Conservation (phyloP, 2,797 vertebrate genomes). For the Clarias platycephalus region DNA sequence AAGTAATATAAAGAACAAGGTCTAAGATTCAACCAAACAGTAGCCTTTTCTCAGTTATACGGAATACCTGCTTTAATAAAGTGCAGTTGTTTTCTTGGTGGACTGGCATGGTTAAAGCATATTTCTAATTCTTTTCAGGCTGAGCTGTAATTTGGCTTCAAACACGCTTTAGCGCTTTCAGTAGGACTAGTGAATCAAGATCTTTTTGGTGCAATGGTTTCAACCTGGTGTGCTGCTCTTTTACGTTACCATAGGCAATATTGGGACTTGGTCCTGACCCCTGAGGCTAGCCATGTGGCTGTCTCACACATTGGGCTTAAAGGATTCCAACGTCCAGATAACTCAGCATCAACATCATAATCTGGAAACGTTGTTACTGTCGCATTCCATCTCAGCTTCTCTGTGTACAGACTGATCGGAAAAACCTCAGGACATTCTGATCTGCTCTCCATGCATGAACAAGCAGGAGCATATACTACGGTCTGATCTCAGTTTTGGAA, state of each 20-base stretch:
- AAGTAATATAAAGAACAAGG: background rate
- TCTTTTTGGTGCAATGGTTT: conserved; percentile 26
- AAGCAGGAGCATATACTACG: conserved; percentile 4
- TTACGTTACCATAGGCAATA: conserved; percentile 21
- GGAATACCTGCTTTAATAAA: conserved; percentile 43
- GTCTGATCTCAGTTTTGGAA: background rate
- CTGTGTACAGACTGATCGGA: background rate
- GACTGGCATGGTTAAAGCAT: conserved; percentile 19
- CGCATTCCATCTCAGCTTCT: background rate
- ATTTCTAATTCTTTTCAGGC: conserved; percentile 40
- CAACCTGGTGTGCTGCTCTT: conserved; percentile 33
- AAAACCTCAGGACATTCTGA: conserved; percentile 15
- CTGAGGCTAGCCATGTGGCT: conserved; percentile 29
- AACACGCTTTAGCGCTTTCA: conserved; percentile 20
- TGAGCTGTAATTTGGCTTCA: conserved; percentile 47
- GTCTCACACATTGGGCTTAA: conserved; percentile 21
- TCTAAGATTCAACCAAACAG: background rate
- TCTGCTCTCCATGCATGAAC: conserved; percentile 12
- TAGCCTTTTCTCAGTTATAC: background rate
- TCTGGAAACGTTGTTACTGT: background rate
- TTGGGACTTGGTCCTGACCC: conserved; percentile 46
- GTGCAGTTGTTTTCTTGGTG: conserved; percentile 31
- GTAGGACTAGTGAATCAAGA: conserved; percentile 12
- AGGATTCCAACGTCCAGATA: conserved; percentile 19
- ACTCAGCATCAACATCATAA: background rate